Percentiles rank a stretch among this genome's conserved stretches.
Conservation (phyloP, 2,797 vertebrate species). For the Remorina albescens region DNA sequence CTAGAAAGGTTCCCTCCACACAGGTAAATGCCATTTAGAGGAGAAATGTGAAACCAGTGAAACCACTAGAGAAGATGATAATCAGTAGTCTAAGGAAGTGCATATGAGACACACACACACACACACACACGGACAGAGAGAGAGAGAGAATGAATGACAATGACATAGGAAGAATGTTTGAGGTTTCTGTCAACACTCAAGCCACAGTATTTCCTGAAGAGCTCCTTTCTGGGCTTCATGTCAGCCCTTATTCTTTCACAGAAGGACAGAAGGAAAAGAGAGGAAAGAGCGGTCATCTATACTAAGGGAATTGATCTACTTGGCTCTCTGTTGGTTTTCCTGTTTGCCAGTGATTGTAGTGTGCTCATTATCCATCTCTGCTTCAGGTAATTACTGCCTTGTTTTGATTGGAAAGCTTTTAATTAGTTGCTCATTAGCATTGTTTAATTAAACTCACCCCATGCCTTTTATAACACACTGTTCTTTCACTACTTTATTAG, state of each 20-base stretch:
- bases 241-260: slow-evolving; percentile 54
- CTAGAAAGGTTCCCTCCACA: slow-evolving; percentile 14
- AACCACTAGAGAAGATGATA: slow-evolving; percentile 52
- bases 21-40: slow-evolving; percentile 53
- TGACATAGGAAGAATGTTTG: slow-evolving; percentile 55
- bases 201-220: slow-evolving; percentile 60
- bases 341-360: slow-evolving; percentile 78
- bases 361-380: slow-evolving; percentile 81
- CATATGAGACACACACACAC: no score
- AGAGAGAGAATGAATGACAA: slow-evolving; percentile 36
- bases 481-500: slow-evolving; percentile 66
- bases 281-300: slow-evolving; percentile 71
- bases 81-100: slow-evolving; percentile 35
- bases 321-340: slow-evolving; percentile 69
- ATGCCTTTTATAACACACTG: slow-evolving; percentile 73
- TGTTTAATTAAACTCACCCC: slow-evolving; percentile 87
- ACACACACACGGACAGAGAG: not conserved
- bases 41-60: slow-evolving; percentile 48
- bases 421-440: slow-evolving; percentile 87
- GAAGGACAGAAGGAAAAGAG: slow-evolving; percentile 24
- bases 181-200: slow-evolving; percentile 67
- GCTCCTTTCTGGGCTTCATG: slow-evolving; percentile 44
- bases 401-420: slow-evolving; percentile 86
- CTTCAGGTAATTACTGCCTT: slow-evolving; percentile 84
- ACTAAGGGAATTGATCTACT: slow-evolving; percentile 76